Evolutionary conservation across 2,113 vertebrate species (phyloP).

Genomic region (Ginglymostoma cirratum): DNA sequence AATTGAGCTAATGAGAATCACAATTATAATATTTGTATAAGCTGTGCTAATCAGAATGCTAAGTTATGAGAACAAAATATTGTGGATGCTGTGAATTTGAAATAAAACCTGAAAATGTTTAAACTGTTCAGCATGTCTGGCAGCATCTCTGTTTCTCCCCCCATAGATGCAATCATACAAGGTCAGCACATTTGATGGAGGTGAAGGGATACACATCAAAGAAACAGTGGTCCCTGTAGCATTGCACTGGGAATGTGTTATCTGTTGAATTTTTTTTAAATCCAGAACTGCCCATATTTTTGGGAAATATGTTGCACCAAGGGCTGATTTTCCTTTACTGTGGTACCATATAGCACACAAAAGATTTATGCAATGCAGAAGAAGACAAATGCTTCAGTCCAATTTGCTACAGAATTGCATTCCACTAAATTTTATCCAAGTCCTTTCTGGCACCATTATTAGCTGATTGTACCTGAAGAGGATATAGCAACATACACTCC

Average conservation of each 20-base stretch:
- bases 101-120: background rate
- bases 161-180: background rate
- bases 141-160: background rate
- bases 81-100: background rate
- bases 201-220: background rate
- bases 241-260: background rate
- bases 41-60: background rate
- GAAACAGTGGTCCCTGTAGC: background rate
- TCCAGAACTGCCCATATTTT: background rate
- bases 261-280: background rate
- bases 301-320: background rate
- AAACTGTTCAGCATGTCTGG: background rate
- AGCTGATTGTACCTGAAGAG: background rate
- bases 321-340: background rate
- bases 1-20: background rate
- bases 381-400: background rate
- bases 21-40: background rate
- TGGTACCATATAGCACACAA: background rate
- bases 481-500: background rate
- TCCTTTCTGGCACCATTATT: background rate
- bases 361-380: background rate
- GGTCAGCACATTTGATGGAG: background rate
- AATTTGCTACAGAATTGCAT: background rate
- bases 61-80: background rate
- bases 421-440: background rate